These are phyloP conservation scores for Drosophila leonis DNA, from an alignment of 2,888 invertebrate species.

Conservation along the genomic window DNA sequence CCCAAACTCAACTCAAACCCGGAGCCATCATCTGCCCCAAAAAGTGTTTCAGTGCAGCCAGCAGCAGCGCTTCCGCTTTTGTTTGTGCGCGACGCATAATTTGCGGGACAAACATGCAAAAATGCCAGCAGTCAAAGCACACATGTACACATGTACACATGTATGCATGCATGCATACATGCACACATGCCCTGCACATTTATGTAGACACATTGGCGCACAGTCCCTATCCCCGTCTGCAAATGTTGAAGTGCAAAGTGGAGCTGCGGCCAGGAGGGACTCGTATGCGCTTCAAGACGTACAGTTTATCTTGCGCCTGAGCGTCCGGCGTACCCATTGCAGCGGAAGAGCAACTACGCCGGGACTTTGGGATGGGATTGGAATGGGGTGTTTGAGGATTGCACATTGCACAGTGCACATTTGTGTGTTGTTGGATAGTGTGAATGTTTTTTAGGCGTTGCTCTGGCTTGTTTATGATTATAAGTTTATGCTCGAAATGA, in stretches of 20 bases:
- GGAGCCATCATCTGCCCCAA: conserved; percentile 49
- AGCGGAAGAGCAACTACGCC: conserved; percentile 47
- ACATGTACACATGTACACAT: conserved; percentile 25
- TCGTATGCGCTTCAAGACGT: conserved; percentile 67
- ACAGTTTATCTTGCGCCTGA: conserved; percentile 72
- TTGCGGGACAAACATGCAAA: conserved; percentile 79
- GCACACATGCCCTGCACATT: conserved; percentile 19
- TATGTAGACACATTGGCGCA: conserved; percentile 63
- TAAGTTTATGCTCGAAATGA: conserved; percentile 75
- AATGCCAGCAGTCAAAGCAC: conserved; percentile 71
- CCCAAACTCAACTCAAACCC: conserved; percentile 44
- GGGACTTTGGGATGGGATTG: conserved; percentile 5
- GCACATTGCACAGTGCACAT: conserved; percentile 14
- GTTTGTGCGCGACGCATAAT: conserved; percentile 79
- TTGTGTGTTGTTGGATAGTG: conserved; percentile 34
- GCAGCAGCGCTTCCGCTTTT: conserved; percentile 69
- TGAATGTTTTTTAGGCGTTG: conserved; percentile 60
- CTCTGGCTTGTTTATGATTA: conserved; percentile 74
- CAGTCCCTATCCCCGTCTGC: conserved; percentile 12
- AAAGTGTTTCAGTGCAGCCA: conserved; percentile 49
- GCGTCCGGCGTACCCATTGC: conserved; percentile 47
- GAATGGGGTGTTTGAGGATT: conserved; percentile 15
- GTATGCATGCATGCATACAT: conserved; percentile 7
- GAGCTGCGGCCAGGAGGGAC: conserved; percentile 43
- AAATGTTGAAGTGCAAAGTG: conserved; percentile 69